Evolutionary conservation across 2,888 invertebrate genomes (phyloP), one percentile per base, ranked within the genome.

Genomic region (Eupithecia centaureata): DNA sequence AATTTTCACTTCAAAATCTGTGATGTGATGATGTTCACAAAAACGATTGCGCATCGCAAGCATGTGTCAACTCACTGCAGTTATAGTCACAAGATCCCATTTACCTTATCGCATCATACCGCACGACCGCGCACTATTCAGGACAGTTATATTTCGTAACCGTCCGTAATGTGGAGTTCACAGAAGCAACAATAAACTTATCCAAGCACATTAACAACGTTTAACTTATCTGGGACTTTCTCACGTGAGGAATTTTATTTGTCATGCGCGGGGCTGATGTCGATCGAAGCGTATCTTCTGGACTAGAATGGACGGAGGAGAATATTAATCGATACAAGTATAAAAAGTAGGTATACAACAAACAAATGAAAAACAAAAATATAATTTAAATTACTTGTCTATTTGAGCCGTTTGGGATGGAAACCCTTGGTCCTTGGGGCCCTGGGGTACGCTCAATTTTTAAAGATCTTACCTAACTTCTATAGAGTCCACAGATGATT

Each of bases 201-300:
- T 83, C 83, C 82, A 76, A 76, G 77, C 77, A 76, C 75, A 83
- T 85, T 87, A 85, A 84, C 83, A 80, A 76, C 83, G 80, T 82
- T 85, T 81, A 72, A 74, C 73, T 73, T 88, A 87, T 87, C 88
- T 86, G 68, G 70, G 56, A 78, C 80, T 86, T 89, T 90, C 89
- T 88, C 90, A 89, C 89, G 88, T 82, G 77, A 75, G 78, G 84
- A 82, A 85, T 86, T 87, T 79, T 83, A 83, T 87, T 86, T 87
- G 86, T 85, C 83, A 81, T 85, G 83, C 79, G 78, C 33, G n/a
- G 66, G 30, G 62, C 57, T 4, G 18, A 0, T 47, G 62, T 27
- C 38, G 12, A 27, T 38, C 30, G 22, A 22, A 65, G 52, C 59
- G 25, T 13, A 30, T 18, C 22, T 13, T 52, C 13, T 52, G 3